Base-by-base conservation (phyloP, 2,113 vertebrate species). In the Geothlypis trichas region DNA sequence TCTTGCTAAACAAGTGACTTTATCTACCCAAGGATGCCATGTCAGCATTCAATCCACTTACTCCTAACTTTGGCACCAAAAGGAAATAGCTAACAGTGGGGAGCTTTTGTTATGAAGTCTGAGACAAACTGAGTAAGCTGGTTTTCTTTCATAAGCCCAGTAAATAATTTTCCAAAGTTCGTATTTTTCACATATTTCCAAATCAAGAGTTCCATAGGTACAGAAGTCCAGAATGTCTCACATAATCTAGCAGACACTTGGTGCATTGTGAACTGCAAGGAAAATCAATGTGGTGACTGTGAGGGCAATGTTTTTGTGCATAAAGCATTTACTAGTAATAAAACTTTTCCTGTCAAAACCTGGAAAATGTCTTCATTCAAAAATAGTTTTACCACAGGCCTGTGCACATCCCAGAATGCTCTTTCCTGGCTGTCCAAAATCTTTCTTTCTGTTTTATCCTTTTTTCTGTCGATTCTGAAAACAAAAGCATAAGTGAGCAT, bases 331-430 rank as follows among this genome's bases (percentile, higher is more conserved):
- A 62, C 19, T 31, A 49, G 49, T 19, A 81, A 58, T 62, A 87
- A 79, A 93, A 76, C 27, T 59, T 89, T 19, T 33, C 44, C 66
- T 71, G 33, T 72, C 66, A 92, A 88, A 92, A 57, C 61, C 33
- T 46, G 35, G 37, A 55, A 87, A 92, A 69, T 21, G 47, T 78
- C 16, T 76, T 84, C 2, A 89, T 76, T 90, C 42, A 79, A 95
- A 76, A 65, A 62, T 22, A 90, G 37, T 96, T 98, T 99, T 97
- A 99, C 99, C 99, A 99, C 99, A 76, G 99, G 99, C 62, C 99
- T 98, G 96, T 99, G 99, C 79, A 99, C 99, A 84, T 99, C 99
- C 99, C 99, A 99, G 97, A 99, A 99, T 74, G 99, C 99, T 95
- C 99, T 98, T 96, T 99, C 99, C 97, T 99, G 99, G 96, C 99